A percentile compares a stretch with the other conserved stretches of the same genome.
These are phyloP conservation scores for Sebastolobus altivelis DNA, from an alignment of 2,797 vertebrate species.

Conservation along the genomic window DNA sequence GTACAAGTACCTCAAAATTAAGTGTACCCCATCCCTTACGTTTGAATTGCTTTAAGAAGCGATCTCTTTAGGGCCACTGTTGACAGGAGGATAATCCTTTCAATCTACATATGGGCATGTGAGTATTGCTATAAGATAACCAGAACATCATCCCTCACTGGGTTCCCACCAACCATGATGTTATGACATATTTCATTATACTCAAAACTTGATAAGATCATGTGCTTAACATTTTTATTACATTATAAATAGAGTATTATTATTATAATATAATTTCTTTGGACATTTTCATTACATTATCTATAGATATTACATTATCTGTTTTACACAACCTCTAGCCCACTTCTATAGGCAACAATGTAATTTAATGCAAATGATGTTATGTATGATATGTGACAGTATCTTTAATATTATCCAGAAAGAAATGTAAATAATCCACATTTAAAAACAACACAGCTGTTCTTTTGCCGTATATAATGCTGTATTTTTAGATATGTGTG, in stretches of 20 bases:
- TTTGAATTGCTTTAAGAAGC: too few species aligned
- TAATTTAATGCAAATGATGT: neutral
- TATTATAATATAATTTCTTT: neutral
- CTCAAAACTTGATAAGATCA: neutral
- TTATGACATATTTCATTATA: neutral
- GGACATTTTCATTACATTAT: neutral
- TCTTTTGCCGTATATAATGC: neutral
- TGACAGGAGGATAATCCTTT: too few species aligned
- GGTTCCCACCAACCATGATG: neutral
- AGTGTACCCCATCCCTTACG: too few species aligned
- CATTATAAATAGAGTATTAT: neutral
- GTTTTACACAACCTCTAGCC: neutral
- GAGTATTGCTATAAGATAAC: too few species aligned
- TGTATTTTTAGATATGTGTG: neutral
- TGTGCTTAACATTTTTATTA: neutral
- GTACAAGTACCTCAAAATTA: too few species aligned
- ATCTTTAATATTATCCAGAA: neutral
- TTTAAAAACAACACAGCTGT: neutral
- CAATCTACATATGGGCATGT: rapidly evolving
- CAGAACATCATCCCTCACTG: neutral
- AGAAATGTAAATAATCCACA: neutral
- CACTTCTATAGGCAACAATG: neutral
- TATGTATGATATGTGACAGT: neutral
- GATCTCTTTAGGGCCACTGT: too few species aligned
- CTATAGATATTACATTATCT: neutral